Conservation (phyloP, 2,888 invertebrate genomes). For the Deroplatys truncata region DNA sequence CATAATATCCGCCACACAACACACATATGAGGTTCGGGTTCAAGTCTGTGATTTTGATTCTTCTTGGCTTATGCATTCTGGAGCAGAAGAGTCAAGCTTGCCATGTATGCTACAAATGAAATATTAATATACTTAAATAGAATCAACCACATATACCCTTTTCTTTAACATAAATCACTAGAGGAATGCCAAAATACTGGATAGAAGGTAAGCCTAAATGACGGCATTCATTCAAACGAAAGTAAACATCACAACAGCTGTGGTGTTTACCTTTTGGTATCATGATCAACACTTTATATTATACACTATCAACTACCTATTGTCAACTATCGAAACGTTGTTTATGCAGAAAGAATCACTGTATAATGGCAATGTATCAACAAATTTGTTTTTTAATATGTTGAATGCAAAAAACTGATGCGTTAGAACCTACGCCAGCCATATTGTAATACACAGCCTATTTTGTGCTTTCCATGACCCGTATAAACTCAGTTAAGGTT, state of each 20-base stretch:
- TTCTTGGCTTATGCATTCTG: constrained; percentile 45
- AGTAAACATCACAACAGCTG: constrained; percentile 14
- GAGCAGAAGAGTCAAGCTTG: not conserved
- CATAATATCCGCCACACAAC: constrained; percentile 68
- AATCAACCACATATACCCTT: not conserved
- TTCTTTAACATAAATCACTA: not conserved
- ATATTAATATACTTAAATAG: not conserved
- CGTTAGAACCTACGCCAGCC: not conserved
- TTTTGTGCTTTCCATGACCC: constrained; percentile 8
- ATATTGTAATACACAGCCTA: constrained; percentile 16
- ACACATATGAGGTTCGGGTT: constrained; percentile 66
- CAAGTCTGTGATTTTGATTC: constrained; percentile 50
- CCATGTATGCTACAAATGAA: constrained; percentile 5
- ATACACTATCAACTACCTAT: too few species aligned
- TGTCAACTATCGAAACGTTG: too few species aligned
- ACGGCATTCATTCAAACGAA: not conserved
- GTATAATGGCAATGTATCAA: not conserved
- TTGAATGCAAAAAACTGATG: not conserved
- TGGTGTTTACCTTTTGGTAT: constrained; percentile 2
- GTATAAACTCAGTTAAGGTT: not conserved
- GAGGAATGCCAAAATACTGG: not conserved
- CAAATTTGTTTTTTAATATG: not conserved
- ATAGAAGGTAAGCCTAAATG: not conserved
- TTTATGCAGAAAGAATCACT: too few species aligned
- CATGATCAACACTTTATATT: not conserved